Conservation (phyloP, 2,797 vertebrate species). For the Takifugu ocellatus region DNA sequence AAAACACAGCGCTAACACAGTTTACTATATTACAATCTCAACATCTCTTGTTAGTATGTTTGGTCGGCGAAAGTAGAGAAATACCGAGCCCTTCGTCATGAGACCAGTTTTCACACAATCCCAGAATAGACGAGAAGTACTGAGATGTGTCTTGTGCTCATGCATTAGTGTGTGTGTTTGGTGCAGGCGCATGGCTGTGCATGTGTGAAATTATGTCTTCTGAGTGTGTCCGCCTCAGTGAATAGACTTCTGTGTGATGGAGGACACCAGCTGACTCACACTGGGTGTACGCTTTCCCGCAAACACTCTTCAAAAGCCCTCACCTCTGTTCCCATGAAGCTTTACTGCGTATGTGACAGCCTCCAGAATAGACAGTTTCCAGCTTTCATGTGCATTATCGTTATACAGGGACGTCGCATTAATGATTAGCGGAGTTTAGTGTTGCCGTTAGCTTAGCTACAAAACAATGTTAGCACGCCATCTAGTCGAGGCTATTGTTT, state of each 20-base stretch:
- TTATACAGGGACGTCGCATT: too few relatives aligned
- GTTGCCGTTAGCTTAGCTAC: too few relatives aligned
- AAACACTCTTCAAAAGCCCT: constrained; percentile 19
- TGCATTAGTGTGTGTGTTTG: constrained; percentile 15
- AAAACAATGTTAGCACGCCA: background rate
- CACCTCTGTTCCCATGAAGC: background rate
- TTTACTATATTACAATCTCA: too few relatives aligned
- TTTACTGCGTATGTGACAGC: too few relatives aligned
- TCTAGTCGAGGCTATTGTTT: background rate
- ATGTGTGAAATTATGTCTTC: constrained; percentile 29
- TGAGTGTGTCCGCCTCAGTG: constrained; percentile 24
- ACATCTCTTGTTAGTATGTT: background rate
- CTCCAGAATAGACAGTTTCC: too few relatives aligned
- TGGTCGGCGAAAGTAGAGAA: constrained; percentile 12
- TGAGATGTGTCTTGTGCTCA: constrained; percentile 48
- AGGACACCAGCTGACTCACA: constrained; percentile 53
- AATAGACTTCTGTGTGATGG: constrained; percentile 47
- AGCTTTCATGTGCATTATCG: too few relatives aligned
- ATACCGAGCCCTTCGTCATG: constrained; percentile 35
- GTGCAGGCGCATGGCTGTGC: constrained; percentile 8
- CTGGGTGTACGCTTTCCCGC: constrained; percentile 6
- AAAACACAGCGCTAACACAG: background rate
- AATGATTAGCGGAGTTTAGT: too few relatives aligned
- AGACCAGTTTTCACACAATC: constrained; percentile 54
- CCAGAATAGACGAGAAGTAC: constrained; percentile 50